Percentiles rank a stretch among this genome's conserved stretches.
phyloP scores from a whole-genome alignment of 2,797 vertebrate genomes.

The Mormyrus proboscirostris region DNA sequence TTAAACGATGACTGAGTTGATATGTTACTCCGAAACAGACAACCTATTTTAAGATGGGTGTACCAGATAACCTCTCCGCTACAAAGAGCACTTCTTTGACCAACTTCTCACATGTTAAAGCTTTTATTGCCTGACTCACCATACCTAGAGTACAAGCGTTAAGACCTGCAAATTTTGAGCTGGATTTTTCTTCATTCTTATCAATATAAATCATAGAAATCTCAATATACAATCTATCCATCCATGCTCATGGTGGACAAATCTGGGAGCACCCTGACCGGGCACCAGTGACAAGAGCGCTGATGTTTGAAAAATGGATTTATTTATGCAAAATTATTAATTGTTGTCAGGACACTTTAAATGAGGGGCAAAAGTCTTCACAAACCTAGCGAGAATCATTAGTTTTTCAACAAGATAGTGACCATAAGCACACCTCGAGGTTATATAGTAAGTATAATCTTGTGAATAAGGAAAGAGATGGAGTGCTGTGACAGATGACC shows the following conservation, averaged over 20 bases:
- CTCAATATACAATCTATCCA: background rate
- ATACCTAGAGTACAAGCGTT: background rate
- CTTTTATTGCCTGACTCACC: background rate
- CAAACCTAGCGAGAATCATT: background rate
- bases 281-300: background rate
- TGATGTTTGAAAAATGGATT: background rate
- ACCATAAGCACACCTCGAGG: background rate
- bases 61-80: background rate
- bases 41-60: background rate
- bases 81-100: background rate
- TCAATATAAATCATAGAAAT: background rate
- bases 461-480: background rate
- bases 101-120: background rate
- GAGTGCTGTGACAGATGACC: background rate
- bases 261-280: background rate
- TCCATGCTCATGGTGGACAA: background rate
- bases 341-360: background rate
- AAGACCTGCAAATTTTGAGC: background rate
- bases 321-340: background rate
- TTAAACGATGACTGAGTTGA: background rate
- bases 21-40: background rate
- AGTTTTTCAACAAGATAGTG: background rate
- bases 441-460: background rate
- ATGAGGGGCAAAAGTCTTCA: background rate
- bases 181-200: background rate